Conservation (phyloP, 2,797 vertebrate species). For the Pseudomugil gertrudae region DNA sequence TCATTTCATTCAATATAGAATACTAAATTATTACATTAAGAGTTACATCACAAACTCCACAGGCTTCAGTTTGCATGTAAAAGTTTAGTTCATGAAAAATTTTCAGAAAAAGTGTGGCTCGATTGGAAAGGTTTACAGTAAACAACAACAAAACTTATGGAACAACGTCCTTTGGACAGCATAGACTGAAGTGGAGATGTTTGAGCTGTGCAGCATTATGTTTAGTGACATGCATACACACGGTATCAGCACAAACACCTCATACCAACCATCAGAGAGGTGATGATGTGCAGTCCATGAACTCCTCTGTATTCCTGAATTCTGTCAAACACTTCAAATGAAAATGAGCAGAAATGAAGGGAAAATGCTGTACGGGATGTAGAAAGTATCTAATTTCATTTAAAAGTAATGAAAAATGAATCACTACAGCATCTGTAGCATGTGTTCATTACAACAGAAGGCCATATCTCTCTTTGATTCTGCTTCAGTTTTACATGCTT, state of each 20-base stretch:
- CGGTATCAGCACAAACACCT: too few relatives aligned
- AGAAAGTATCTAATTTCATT: too few relatives aligned
- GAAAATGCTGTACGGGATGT: too few relatives aligned
- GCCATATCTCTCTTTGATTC: conserved; percentile 22
- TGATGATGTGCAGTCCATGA: not conserved
- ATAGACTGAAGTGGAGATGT: too few relatives aligned
- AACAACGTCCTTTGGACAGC: not conserved
- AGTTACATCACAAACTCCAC: not conserved
- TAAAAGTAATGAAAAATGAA: not conserved
- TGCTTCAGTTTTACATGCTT: conserved; percentile 34
- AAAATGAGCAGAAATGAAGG: too few relatives aligned
- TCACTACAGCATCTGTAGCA: not conserved
- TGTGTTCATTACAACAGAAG: conserved; percentile 27
- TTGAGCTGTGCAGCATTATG: too few relatives aligned
- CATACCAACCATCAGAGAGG: too few relatives aligned
- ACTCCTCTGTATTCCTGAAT: not conserved
- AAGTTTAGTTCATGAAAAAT: not conserved
- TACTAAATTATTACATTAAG: not conserved
- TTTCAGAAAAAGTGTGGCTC: not conserved
- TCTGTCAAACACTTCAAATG: not conserved
- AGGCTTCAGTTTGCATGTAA: not conserved
- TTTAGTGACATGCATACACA: too few relatives aligned
- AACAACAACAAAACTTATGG: not conserved
- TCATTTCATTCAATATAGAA: not conserved
- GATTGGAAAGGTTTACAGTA: not conserved